phyloP scores from a whole-genome alignment of 2,888 invertebrate genomes.

The Steinernema carpocapsae region DNA sequence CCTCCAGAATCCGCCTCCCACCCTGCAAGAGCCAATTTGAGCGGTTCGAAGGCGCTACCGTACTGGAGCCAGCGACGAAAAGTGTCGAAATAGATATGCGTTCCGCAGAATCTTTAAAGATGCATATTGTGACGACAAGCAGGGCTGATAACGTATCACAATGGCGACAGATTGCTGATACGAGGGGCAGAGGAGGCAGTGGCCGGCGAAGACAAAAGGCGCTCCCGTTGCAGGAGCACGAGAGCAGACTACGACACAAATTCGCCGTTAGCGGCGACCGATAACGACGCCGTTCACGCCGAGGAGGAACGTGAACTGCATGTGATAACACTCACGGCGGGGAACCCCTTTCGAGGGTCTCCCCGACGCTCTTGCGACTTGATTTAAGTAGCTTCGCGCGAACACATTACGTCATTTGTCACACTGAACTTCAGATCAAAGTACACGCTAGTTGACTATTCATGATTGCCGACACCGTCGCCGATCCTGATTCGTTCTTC shows the following conservation, averaged over 20 bases:
- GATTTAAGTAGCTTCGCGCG: background rate
- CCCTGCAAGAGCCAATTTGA: background rate
- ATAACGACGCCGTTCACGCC: background rate
- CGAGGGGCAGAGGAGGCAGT: background rate
- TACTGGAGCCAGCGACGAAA: background rate
- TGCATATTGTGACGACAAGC: background rate
- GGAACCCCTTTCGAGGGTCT: constrained; percentile 11
- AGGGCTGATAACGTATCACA: constrained; percentile 7
- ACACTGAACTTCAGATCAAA: constrained; percentile 14
- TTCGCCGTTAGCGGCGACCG: background rate
- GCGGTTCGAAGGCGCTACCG: background rate
- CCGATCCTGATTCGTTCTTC: background rate
- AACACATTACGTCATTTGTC: constrained; percentile 19
- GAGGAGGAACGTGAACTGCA: constrained; percentile 14
- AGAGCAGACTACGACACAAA: background rate
- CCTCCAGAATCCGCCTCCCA: background rate
- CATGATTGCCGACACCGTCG: background rate
- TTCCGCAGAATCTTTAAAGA: constrained; percentile 29
- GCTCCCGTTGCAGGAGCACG: background rate
- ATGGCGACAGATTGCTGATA: background rate
- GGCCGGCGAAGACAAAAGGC: background rate
- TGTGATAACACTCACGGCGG: background rate
- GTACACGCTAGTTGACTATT: background rate
- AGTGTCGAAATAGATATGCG: constrained; percentile 7
- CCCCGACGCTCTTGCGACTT: background rate